Evolutionary conservation across 30 jellyfish, hydroid and myxozoan genomes (phyloP).

Genomic region (Mastigias papua): DNA sequence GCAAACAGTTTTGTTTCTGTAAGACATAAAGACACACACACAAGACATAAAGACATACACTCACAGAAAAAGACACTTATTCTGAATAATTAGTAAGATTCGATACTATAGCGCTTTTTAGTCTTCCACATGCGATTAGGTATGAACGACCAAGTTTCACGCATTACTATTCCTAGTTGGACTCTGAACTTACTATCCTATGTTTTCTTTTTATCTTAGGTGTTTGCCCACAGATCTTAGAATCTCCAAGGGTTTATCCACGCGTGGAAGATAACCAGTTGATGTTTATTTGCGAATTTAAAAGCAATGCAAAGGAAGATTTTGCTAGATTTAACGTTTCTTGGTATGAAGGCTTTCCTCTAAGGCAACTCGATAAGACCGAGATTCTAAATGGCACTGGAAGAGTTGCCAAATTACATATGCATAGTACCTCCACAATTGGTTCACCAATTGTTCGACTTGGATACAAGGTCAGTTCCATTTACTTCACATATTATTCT

Average conservation of each 20-base stretch:
- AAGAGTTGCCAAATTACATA: slow-evolving; percentile 57
- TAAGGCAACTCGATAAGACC: slow-evolving; percentile 19
- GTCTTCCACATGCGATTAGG: background rate
- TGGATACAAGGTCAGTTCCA: background rate
- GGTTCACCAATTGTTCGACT: background rate
- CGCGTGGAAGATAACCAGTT: slow-evolving; percentile 9
- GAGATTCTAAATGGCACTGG: slow-evolving; percentile 27
- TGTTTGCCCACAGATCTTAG: slow-evolving; percentile 10
- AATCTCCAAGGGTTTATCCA: slow-evolving; percentile 5
- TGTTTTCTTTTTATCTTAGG: background rate
- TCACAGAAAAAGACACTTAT: too few species aligned
- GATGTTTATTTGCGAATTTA: slow-evolving; percentile 27
- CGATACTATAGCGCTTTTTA: background rate
- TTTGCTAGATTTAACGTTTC: slow-evolving; percentile 37
- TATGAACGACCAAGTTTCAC: too few species aligned
- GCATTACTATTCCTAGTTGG: background rate
- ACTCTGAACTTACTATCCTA: background rate
- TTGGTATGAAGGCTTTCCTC: slow-evolving; percentile 69
- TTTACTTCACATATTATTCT: background rate
- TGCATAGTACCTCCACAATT: background rate
- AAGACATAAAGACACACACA: too few species aligned
- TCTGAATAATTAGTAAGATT: background rate
- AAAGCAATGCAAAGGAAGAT: background rate
- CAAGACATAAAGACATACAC: too few species aligned
- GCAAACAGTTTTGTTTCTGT: too few species aligned